These are phyloP conservation scores for Cheilosia variabilis DNA, from an alignment of 2,888 invertebrate genomes.

Conservation along the genomic window DNA sequence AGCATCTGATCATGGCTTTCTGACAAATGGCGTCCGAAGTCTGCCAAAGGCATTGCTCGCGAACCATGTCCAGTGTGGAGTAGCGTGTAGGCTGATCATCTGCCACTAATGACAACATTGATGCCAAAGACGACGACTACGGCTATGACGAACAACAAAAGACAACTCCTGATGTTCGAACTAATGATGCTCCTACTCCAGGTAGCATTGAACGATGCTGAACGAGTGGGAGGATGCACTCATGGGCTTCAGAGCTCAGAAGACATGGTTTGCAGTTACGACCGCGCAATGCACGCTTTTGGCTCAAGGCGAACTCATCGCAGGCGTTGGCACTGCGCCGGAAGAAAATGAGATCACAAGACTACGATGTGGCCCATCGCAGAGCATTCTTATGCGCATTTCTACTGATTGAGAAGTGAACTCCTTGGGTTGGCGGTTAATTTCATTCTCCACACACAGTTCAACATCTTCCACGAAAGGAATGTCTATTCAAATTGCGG, in stretches of 20 bases:
- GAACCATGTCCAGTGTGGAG: constrained; percentile 45
- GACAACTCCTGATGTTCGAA: constrained; percentile 68
- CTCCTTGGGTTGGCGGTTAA: constrained; percentile 59
- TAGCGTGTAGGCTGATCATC: constrained; percentile 56
- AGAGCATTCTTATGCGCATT: constrained; percentile 65
- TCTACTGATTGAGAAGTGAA: constrained; percentile 69
- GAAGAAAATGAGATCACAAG: constrained; percentile 63
- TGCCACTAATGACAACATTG: constrained; percentile 73
- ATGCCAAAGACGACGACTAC: constrained; percentile 28
- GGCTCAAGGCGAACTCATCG: constrained; percentile 32
- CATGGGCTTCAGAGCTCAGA: constrained; percentile 52
- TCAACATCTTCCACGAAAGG: constrained; percentile 50
- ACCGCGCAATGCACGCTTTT: constrained; percentile 51
- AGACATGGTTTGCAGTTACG: constrained; percentile 53
- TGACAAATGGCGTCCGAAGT: constrained; percentile 54
- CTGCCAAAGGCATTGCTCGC: constrained; percentile 51
- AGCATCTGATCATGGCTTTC: constrained; percentile 1
- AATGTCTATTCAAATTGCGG: constrained; percentile 73
- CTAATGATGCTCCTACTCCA: constrained; percentile 68
- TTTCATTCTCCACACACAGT: constrained; percentile 64
- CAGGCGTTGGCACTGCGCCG: constrained; percentile 61
- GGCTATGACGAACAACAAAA: constrained; percentile 71
- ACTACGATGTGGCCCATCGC: constrained; percentile 31
- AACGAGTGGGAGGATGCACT: constrained; percentile 63
- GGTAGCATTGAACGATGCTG: constrained; percentile 35